Conservation (phyloP, 2,888 invertebrate species). For the Himalopsyche tibetana region DNA sequence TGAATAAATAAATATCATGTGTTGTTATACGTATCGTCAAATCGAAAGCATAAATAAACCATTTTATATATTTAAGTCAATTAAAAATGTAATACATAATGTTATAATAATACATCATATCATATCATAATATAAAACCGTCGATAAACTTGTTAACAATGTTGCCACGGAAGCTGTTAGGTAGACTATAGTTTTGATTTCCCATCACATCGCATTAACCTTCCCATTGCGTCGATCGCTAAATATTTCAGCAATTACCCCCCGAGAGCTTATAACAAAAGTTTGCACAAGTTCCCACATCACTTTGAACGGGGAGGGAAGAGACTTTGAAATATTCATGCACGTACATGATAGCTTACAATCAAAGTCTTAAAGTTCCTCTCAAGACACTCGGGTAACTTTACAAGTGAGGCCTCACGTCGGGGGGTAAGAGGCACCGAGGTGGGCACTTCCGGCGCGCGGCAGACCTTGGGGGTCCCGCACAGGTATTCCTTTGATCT, state of each 20-base stretch:
- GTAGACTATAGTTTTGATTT: background rate
- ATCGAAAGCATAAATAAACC: too few relatives aligned
- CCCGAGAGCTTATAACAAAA: conserved; percentile 30
- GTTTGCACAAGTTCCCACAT: conserved; percentile 8
- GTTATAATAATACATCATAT: too few relatives aligned
- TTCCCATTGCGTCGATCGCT: conserved; percentile 9
- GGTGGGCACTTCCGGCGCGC: conserved; percentile 57
- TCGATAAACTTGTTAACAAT: too few relatives aligned
- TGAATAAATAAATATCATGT: too few relatives aligned
- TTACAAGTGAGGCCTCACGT: conserved; percentile 41
- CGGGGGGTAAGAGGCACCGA: background rate
- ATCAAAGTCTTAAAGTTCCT: conserved; percentile 42
- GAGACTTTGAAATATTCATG: conserved; percentile 34
- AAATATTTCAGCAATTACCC: conserved; percentile 33
- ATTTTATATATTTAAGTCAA: too few relatives aligned
- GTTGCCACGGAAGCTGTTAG: background rate
- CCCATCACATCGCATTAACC: background rate
- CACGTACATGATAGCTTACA: conserved; percentile 30
- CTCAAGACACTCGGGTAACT: conserved; percentile 36
- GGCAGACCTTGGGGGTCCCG: conserved; percentile 44
- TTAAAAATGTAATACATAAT: too few relatives aligned
- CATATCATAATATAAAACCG: too few relatives aligned
- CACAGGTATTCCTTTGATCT: conserved; percentile 65
- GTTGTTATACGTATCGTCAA: too few relatives aligned
- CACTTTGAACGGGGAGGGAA: background rate